phyloP scores from a whole-genome alignment of 2,797 vertebrate species.

The Vespertilio murinus region DNA sequence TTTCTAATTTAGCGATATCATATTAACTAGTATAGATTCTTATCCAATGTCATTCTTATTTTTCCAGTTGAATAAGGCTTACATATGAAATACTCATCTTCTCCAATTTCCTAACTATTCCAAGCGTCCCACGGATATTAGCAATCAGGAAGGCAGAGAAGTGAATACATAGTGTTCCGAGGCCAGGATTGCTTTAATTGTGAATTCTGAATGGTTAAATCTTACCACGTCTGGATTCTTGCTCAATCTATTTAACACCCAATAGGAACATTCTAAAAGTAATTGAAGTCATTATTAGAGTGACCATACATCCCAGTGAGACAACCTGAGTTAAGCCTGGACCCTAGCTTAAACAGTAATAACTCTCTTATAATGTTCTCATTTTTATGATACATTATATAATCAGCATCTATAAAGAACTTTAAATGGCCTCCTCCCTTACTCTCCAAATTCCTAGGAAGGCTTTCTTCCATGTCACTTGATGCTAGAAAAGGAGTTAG shows the following conservation, averaged over 20 bases:
- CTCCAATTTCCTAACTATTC: slow-evolving; percentile 8
- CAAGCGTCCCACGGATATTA: not conserved
- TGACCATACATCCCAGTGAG: not conserved
- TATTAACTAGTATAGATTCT: not conserved
- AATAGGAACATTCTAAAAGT: not conserved
- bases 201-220: slow-evolving; percentile 18
- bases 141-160: not conserved
- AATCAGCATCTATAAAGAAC: not conserved
- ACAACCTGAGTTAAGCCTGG: not conserved
- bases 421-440: not conserved
- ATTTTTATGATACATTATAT: not conserved
- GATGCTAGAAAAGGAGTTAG: not conserved
- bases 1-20: slow-evolving; percentile 2
- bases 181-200: not conserved
- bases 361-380: not conserved
- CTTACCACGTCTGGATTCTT: not conserved
- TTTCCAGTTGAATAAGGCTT: not conserved
- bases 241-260: not conserved
- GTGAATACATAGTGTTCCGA: not conserved
- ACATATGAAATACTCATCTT: not conserved
- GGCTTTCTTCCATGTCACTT: not conserved
- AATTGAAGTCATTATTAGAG: not conserved
- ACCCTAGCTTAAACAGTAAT: not conserved
- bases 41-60: not conserved
- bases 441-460: not conserved